Conservation (phyloP, 1,140 invertebrate genomes). For the Zaprionus vittiger region DNA sequence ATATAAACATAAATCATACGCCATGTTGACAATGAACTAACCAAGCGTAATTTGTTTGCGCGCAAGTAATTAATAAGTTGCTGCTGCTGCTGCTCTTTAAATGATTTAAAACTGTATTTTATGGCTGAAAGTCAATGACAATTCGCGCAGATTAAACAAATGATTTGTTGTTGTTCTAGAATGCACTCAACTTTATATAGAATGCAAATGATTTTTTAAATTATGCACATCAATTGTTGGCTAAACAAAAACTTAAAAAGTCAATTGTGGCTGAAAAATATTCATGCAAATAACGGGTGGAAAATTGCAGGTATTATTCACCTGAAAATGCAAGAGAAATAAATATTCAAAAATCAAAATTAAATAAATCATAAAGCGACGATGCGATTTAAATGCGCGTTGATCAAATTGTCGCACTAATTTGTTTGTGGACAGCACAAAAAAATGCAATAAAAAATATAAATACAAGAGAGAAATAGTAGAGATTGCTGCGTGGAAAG, state of each 20-base stretch:
- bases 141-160: conserved; percentile 48
- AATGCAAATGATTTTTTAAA: conserved; percentile 56
- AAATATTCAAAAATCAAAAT: conserved; percentile 25
- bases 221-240: conserved; percentile 44
- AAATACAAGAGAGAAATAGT: background rate
- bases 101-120: conserved; percentile 40
- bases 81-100: conserved; percentile 15
- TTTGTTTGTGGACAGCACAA: conserved; percentile 48
- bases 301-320: background rate
- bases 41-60: conserved; percentile 33
- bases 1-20: conserved; percentile 62
- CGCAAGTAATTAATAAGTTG: conserved; percentile 26
- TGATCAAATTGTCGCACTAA: conserved; percentile 69
- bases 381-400: conserved; percentile 66
- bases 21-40: conserved; percentile 41
- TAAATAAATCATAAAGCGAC: conserved; percentile 49
- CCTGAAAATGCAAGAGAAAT: conserved; percentile 19
- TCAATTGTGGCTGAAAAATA: conserved; percentile 45
- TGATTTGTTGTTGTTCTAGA: conserved; percentile 12
- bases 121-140: conserved; percentile 36
- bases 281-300: conserved; percentile 7
- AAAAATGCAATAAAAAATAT: conserved; percentile 34
- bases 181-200: conserved; percentile 16
- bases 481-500: background rate
- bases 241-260: conserved; percentile 48